A percentile compares a stretch with the other conserved stretches of the same genome.
Evolutionary conservation across 2,113 vertebrate genomes (phyloP).

Genomic region (Colaptes auratus): DNA sequence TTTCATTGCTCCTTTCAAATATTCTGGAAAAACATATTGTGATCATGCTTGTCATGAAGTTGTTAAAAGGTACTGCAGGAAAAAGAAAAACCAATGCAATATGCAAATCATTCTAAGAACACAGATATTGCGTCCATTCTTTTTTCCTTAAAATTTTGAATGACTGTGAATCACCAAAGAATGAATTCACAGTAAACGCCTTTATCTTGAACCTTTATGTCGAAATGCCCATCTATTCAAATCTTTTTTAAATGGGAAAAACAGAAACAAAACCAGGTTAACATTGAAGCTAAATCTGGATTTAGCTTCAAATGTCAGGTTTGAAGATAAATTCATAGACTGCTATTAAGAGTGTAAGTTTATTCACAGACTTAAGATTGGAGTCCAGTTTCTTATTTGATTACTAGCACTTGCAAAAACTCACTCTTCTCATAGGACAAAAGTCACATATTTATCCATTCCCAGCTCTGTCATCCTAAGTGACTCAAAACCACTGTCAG

Average conservation of each 20-base stretch:
- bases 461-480: not conserved
- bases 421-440: not conserved
- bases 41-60: not conserved
- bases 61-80: not conserved
- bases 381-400: not conserved
- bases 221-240: not conserved
- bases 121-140: not conserved
- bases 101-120: not conserved
- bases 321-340: not conserved
- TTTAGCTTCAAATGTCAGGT: not conserved
- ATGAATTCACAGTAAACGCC: not conserved
- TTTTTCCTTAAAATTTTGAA: not conserved
- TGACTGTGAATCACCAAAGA: not conserved
- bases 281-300: not conserved
- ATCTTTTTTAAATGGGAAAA: not conserved
- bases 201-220: not conserved
- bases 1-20: not conserved
- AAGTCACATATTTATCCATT: not conserved
- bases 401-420: not conserved
- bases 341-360: not conserved
- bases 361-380: not conserved
- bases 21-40: not conserved
- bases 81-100: not conserved
- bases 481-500: not conserved
- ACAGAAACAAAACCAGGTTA: rapidly evolving